These are phyloP conservation scores for Ophraella communa DNA, from an alignment of 2,888 invertebrate species.

Conservation along the genomic window DNA sequence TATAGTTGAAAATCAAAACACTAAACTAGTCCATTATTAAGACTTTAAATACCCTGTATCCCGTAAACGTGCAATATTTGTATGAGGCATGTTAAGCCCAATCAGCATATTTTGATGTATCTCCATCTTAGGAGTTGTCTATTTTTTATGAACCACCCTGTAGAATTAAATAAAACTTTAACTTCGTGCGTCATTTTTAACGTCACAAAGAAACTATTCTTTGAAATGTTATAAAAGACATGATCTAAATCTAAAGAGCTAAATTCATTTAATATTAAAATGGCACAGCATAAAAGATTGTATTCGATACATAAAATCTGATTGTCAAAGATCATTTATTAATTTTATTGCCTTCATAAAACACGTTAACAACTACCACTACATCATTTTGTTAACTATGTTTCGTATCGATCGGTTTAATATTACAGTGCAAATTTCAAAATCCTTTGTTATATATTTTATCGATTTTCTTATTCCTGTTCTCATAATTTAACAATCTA, in stretches of 20 bases:
- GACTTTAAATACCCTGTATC: too few species aligned
- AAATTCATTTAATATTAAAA: background rate
- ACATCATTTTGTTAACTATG: background rate
- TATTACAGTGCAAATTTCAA: background rate
- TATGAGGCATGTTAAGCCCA: too few species aligned
- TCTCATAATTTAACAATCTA: background rate
- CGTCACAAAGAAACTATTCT: too few species aligned
- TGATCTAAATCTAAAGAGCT: background rate
- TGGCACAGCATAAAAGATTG: background rate
- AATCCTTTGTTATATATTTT: background rate
- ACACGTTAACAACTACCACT: background rate
- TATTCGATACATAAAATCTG: background rate
- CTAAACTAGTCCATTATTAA: too few species aligned
- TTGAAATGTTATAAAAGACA: too few species aligned
- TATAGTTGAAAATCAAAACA: too few species aligned
- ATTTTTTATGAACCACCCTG: too few species aligned
- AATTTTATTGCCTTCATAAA: background rate
- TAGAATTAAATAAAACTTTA: too few species aligned
- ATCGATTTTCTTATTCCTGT: background rate
- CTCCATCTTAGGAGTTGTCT: too few species aligned
- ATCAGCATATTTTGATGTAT: too few species aligned
- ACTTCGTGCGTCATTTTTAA: too few species aligned
- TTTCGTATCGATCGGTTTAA: background rate
- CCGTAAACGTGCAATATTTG: too few species aligned
- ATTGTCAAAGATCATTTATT: background rate